Conservation (phyloP, 2,113 vertebrate genomes). For the Campylomormyrus tamandua region DNA sequence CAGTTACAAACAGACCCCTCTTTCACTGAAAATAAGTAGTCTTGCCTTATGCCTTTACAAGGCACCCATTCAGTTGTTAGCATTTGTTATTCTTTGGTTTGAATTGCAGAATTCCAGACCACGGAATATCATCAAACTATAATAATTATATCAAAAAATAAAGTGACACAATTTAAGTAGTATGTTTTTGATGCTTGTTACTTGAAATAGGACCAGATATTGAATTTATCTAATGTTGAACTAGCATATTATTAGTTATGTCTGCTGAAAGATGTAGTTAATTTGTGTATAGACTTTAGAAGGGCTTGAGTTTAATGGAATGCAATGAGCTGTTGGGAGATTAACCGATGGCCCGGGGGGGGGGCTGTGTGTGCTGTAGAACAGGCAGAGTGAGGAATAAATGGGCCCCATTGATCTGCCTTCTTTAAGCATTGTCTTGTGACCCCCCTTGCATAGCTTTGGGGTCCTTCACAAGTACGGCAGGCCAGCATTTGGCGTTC, state of each 20-base stretch:
- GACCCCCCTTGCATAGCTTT: conserved; percentile 42
- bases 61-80: background rate
- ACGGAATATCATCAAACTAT: background rate
- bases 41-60: background rate
- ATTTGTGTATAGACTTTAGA: background rate
- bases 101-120: background rate
- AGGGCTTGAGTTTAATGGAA: background rate
- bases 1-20: background rate
- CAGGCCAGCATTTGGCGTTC: conserved; percentile 26
- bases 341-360: background rate
- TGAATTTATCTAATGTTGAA: background rate
- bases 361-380: background rate
- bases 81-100: background rate
- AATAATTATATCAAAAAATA: background rate
- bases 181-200: background rate
- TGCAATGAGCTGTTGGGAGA: background rate
- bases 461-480: conserved; percentile 24
- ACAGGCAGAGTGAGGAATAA: conserved; percentile 34
- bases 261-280: background rate
- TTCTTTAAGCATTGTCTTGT: conserved; percentile 48
- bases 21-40: conserved; percentile 5
- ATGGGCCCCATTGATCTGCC: conserved; percentile 52
- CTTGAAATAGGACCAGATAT: background rate
- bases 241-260: background rate
- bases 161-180: background rate